These are phyloP conservation scores for Phoxinus dragarum DNA, from an alignment of 2,797 vertebrate genomes.

Conservation along the genomic window DNA sequence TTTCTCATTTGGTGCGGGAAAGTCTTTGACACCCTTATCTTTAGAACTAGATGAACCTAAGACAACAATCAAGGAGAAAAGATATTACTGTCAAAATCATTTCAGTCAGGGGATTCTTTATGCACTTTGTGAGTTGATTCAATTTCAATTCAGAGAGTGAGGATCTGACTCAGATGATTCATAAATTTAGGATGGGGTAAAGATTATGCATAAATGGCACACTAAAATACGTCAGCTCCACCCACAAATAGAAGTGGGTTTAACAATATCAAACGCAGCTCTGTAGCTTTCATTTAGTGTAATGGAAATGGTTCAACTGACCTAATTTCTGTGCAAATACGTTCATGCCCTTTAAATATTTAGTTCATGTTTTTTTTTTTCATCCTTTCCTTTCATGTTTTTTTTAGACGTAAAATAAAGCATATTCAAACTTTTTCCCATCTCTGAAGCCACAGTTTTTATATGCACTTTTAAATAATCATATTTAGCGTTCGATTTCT, in stretches of 20 bases:
- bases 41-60: conserved; percentile 60
- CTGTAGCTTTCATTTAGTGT: not conserved
- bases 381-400: not conserved
- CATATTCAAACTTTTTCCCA: not conserved
- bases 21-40: conserved; percentile 71
- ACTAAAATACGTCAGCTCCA: not conserved
- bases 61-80: not conserved
- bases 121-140: not conserved
- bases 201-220: not conserved
- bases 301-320: not conserved
- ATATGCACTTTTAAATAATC: not conserved
- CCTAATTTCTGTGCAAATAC: not conserved
- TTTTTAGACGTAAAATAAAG: not conserved
- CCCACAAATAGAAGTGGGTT: not conserved
- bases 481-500: not conserved
- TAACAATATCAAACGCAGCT: not conserved
- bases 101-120: not conserved
- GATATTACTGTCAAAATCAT: not conserved
- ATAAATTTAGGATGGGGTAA: not conserved
- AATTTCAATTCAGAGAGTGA: not conserved
- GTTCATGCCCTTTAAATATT: too few species aligned
- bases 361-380: not conserved
- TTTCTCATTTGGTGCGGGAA: conserved; percentile 73
- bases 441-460: not conserved
- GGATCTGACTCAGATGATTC: not conserved